A percentile compares a stretch with the other conserved stretches of the same genome.
These are phyloP conservation scores for Poicephalus gulielmi DNA, from an alignment of 2,113 vertebrate genomes.

Conservation along the genomic window DNA sequence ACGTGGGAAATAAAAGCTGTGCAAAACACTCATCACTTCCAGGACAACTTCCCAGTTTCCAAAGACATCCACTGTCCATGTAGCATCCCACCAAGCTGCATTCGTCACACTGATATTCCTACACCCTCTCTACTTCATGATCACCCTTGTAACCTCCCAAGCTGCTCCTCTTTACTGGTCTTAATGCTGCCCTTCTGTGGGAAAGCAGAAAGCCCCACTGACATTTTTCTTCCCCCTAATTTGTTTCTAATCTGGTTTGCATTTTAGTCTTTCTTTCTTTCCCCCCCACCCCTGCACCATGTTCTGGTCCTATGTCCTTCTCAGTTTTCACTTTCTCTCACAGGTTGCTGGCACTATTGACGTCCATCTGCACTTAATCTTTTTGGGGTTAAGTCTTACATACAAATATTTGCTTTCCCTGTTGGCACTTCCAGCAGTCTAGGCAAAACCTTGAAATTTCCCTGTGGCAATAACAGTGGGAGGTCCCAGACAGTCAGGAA, in stretches of 20 bases:
- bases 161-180: not conserved
- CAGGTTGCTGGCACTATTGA: conserved; percentile 59
- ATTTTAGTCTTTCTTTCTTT: not conserved
- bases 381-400: conserved; percentile 57
- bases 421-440: conserved; percentile 59
- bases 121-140: fast-evolving
- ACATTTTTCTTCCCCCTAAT: not conserved
- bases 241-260: conserved; percentile 1
- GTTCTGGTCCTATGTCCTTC: conserved; percentile 13
- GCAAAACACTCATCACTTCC: not conserved
- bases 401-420: conserved; percentile 62
- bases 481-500: conserved; percentile 53
- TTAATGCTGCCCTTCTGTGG: not conserved
- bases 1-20: not conserved
- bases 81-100: not conserved
- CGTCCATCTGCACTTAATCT: conserved; percentile 69
- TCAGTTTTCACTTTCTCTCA: conserved; percentile 58
- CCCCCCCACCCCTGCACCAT: not conserved
- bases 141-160: not conserved
- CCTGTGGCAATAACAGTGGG: conserved; percentile 55
- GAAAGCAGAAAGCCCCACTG: not conserved
- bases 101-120: not conserved
- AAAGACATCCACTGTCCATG: not conserved
- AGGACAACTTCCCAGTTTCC: not conserved
- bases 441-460: conserved; percentile 48